Conservation (phyloP, 2,888 invertebrate genomes). For the Barypeithes pellucidus region DNA sequence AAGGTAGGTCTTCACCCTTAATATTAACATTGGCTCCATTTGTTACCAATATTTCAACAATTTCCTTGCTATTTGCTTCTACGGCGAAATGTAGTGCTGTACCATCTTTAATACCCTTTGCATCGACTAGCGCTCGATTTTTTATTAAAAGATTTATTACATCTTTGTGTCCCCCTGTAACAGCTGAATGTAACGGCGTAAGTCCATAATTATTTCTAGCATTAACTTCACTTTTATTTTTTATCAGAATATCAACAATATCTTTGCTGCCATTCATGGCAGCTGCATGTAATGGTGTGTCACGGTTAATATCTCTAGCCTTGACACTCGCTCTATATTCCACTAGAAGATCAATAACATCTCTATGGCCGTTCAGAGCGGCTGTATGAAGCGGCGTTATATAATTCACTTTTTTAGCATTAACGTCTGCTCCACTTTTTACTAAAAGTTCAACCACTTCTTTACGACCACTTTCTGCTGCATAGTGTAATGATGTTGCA, state of each 20-base stretch:
- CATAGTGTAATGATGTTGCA: slow-evolving; percentile 59
- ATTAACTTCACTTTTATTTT: slow-evolving; percentile 3
- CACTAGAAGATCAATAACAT: background rate
- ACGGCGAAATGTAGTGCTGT: slow-evolving; percentile 73
- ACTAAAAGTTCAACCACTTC: slow-evolving; percentile 52
- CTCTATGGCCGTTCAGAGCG: slow-evolving; percentile 70
- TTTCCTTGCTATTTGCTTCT: slow-evolving; percentile 57
- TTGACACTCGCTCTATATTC: background rate
- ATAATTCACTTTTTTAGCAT: slow-evolving; percentile 14
- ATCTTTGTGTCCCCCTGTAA: too few relatives aligned
- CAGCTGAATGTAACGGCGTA: too few relatives aligned
- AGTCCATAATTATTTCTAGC: too few relatives aligned
- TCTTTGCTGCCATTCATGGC: slow-evolving; percentile 33
- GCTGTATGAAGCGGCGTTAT: slow-evolving; percentile 69
- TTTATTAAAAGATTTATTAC: too few relatives aligned
- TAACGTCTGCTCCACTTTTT: slow-evolving; percentile 45
- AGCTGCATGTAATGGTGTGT: slow-evolving; percentile 53
- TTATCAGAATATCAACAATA: slow-evolving; percentile 7
- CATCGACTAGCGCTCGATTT: slow-evolving; percentile 24
- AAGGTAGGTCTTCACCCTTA: too few relatives aligned
- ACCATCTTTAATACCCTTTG: slow-evolving; percentile 60
- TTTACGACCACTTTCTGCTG: slow-evolving; percentile 58
- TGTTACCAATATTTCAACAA: too few relatives aligned
- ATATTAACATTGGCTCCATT: too few relatives aligned
- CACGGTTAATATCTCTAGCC: background rate